Conservation (phyloP, 2,113 vertebrate genomes). For the Kobus ellipsiprymnus region DNA sequence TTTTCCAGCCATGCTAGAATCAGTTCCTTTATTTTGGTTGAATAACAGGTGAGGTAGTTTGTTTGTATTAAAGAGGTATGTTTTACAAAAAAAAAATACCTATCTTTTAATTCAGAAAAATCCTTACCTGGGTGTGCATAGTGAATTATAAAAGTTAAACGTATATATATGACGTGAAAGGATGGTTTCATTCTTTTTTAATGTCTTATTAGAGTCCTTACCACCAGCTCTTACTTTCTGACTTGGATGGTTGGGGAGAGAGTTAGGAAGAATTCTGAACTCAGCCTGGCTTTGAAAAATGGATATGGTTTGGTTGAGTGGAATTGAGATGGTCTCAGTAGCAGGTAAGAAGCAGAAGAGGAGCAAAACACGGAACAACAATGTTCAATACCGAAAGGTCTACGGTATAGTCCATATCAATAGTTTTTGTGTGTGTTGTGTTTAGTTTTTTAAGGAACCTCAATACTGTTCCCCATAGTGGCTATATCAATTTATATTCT, state of each 20-base stretch:
- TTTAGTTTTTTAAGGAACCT: neutral
- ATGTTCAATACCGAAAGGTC: neutral
- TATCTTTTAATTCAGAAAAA: constrained; percentile 16
- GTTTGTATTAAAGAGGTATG: neutral
- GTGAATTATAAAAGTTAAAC: neutral
- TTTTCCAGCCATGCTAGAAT: neutral
- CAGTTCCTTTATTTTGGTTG: neutral
- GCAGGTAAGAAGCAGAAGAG: neutral
- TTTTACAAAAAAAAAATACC: neutral
- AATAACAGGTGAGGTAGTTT: neutral
- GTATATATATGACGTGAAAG: neutral
- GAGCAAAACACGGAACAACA: neutral
- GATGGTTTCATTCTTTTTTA: neutral
- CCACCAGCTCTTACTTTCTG: neutral
- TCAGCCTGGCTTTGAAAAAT: neutral
- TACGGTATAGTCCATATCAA: neutral
- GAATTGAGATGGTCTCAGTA: neutral
- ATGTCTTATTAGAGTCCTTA: neutral
- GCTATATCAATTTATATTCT: neutral
- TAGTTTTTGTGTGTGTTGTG: neutral
- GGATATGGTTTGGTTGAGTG: neutral
- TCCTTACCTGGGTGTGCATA: neutral
- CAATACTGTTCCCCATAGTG: neutral
- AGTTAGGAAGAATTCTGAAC: neutral
- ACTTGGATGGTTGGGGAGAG: neutral